phyloP scores from a whole-genome alignment of 2,888 invertebrate genomes.

The Athalia circularis region DNA sequence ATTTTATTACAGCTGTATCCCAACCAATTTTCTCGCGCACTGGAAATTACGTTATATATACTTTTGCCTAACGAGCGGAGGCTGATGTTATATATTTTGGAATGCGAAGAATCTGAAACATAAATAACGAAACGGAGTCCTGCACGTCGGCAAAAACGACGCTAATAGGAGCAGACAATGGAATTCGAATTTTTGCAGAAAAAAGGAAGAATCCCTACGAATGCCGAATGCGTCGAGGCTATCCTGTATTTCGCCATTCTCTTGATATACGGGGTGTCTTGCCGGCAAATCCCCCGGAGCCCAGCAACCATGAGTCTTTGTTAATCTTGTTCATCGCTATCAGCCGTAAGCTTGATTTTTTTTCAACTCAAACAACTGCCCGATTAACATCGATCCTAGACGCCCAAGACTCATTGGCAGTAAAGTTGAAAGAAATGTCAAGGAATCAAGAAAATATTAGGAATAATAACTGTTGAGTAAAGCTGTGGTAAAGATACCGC shows the following conservation, averaged over 20 bases:
- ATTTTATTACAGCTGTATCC: constrained; percentile 5
- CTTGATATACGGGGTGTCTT: constrained; percentile 42
- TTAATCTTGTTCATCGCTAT: constrained; percentile 7
- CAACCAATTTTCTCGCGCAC: constrained; percentile 3
- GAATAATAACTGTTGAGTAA: too few species aligned
- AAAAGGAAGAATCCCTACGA: constrained; percentile 40
- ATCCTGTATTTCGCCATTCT: constrained; percentile 36
- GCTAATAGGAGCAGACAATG: constrained; percentile 44
- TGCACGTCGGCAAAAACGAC: constrained; percentile 33
- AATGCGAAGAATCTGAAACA: constrained; percentile 36
- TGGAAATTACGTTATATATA: constrained; percentile 10
- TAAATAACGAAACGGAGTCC: constrained; percentile 38
- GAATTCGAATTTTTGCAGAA: constrained; percentile 37
- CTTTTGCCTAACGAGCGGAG: constrained; percentile 32
- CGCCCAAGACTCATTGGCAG: background rate
- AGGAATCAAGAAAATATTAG: too few species aligned
- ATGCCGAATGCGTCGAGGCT: constrained; percentile 40
- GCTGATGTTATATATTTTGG: constrained; percentile 16
- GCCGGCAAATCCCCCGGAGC: background rate
- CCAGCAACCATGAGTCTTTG: constrained; percentile 15
- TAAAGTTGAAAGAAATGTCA: too few species aligned
- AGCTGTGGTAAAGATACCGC: too few species aligned
- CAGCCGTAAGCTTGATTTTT: too few species aligned
- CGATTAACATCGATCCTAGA: too few species aligned
- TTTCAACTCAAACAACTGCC: too few species aligned